Evolutionary conservation across 1,140 invertebrate genomes (phyloP).

Genomic region (Eciton burchellii): DNA sequence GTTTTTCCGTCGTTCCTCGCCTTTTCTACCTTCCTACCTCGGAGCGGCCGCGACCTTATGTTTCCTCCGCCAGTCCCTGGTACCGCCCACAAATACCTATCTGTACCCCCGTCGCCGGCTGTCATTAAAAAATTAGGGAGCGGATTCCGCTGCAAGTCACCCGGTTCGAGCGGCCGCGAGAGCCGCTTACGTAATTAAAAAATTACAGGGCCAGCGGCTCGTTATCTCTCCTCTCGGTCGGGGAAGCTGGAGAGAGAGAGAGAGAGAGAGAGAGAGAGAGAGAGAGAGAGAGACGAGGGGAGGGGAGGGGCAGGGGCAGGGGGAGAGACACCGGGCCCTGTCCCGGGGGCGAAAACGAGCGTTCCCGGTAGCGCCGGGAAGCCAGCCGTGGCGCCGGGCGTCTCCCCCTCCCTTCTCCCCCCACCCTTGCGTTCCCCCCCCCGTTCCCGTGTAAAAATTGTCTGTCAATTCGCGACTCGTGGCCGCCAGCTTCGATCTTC

Average conservation of each 20-base stretch:
- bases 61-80: slow-evolving; percentile 50
- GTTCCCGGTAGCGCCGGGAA: slow-evolving; percentile 70
- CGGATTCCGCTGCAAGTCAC: slow-evolving; percentile 76
- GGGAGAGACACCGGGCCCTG: slow-evolving; percentile 35
- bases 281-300: too few relatives aligned
- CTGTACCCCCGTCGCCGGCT: slow-evolving; percentile 64
- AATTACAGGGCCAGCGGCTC: slow-evolving; percentile 77
- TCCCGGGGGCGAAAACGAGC: slow-evolving; percentile 61
- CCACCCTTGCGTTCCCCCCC: slow-evolving; percentile 2
- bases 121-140: slow-evolving; percentile 82
- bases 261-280: too few relatives aligned
- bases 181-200: slow-evolving; percentile 81
- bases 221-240: slow-evolving; percentile 41
- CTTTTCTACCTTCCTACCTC: not conserved
- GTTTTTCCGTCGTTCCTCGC: slow-evolving; percentile 26
- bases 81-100: slow-evolving; percentile 68
- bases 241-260: not conserved
- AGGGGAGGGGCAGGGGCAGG: too few relatives aligned
- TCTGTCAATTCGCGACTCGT: too few relatives aligned
- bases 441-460: not conserved
- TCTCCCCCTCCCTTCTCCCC: not conserved
- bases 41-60: too few relatives aligned
- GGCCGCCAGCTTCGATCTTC: too few relatives aligned
- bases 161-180: slow-evolving; percentile 73
- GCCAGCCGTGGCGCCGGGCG: slow-evolving; percentile 41